phyloP scores from a whole-genome alignment of 1,140 invertebrate species.

The Sarcophaga bullata region DNA sequence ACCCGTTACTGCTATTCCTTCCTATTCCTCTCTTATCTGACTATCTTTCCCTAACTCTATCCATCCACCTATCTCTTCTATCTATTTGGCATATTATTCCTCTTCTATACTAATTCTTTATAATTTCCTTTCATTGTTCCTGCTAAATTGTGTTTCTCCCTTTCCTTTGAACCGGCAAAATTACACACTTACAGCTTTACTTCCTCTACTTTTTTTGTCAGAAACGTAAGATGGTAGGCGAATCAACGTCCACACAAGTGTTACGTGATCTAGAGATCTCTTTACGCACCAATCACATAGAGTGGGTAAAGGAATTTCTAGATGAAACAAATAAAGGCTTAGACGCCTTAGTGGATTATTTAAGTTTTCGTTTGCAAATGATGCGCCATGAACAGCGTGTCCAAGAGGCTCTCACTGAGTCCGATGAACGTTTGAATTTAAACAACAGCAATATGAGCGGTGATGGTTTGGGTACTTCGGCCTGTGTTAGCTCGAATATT shows the following conservation, averaged over 20 bases:
- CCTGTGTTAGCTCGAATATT: conserved; percentile 38
- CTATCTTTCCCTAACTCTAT: no score
- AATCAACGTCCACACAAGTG: conserved; percentile 98
- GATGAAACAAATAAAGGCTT: conserved; percentile 95
- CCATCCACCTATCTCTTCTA: neutral
- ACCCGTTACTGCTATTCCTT: no score
- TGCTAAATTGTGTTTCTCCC: neutral
- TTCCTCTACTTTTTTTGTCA: conserved; percentile 73
- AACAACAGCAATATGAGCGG: conserved; percentile 45
- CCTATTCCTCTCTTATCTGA: neutral
- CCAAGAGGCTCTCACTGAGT: conserved; percentile 76
- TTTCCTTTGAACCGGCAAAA: conserved; percentile 45
- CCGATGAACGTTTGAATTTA: conserved; percentile 71
- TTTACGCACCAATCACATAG: conserved; percentile 97
- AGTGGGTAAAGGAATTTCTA: conserved; percentile 99
- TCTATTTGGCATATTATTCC: neutral
- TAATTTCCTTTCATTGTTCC: neutral
- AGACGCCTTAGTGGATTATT: conserved; percentile 96
- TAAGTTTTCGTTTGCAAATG: conserved; percentile 92
- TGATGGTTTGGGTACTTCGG: conserved; percentile 43
- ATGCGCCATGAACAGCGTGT: conserved; percentile 88
- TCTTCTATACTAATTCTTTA: neutral
- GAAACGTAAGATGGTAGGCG: conserved; percentile 96
- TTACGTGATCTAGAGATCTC: conserved; percentile 98
- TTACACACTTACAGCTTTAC: conserved; percentile 65